These are phyloP conservation scores for Lepidurus arcticus DNA, from an alignment of 1,140 invertebrate genomes.

Conservation along the genomic window DNA sequence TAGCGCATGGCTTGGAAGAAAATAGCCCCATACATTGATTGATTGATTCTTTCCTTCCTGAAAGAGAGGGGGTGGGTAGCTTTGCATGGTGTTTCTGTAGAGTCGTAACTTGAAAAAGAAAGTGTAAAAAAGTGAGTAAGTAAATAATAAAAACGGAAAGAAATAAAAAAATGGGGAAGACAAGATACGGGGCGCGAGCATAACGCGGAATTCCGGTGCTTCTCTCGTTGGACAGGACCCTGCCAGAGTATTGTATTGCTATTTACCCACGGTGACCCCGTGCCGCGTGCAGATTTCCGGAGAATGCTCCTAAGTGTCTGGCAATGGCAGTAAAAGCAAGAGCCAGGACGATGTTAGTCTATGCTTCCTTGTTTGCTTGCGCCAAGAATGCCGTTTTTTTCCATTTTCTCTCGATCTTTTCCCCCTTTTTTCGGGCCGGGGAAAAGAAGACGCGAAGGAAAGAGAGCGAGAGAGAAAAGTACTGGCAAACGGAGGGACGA, in stretches of 20 bases:
- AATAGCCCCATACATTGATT: not conserved
- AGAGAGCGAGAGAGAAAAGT: not conserved
- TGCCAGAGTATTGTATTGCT: not conserved
- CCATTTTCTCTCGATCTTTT: not conserved
- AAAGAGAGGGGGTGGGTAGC: too few relatives aligned
- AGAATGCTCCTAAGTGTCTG: not conserved
- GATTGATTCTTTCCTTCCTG: slow-evolving; percentile 1
- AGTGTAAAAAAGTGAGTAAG: too few relatives aligned
- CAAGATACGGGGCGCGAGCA: not conserved
- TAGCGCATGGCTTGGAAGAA: not conserved
- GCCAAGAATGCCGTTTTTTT: slow-evolving; percentile 2
- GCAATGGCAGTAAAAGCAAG: not conserved
- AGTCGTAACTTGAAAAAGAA: too few relatives aligned
- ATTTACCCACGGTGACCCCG: not conserved
- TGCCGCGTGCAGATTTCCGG: not conserved
- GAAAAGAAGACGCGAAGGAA: not conserved
- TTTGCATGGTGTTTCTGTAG: too few relatives aligned
- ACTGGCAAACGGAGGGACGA: not conserved
- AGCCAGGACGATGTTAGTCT: not conserved
- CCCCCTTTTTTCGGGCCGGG: not conserved
- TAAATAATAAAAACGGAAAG: too few relatives aligned
- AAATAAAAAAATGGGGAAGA: not conserved
- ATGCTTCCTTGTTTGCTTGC: not conserved
- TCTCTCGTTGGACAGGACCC: too few relatives aligned
- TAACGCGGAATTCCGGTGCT: not conserved